Evolutionary conservation across 2,113 vertebrate genomes (phyloP), one percentile per base, ranked within the genome.

Genomic region (Gambusia affinis): DNA sequence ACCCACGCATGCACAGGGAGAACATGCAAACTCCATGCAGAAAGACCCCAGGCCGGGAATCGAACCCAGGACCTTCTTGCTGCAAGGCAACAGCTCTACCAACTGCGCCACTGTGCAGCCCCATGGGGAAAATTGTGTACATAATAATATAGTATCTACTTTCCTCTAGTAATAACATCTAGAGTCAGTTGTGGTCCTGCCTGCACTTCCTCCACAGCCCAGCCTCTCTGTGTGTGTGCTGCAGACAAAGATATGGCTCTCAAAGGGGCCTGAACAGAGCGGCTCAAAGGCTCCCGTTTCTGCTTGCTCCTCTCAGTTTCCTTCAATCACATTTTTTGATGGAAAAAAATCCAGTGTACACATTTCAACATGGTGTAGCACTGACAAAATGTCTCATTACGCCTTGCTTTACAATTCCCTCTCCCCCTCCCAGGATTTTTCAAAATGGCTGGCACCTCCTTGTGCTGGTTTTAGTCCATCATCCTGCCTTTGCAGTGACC

Each of bases 331-430:
- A 82, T 72, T 84, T 85, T 83, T 61, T 83, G 83, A 84, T 75
- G 63, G 75, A 67, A 82, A 81, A 88, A 83, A 74, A 61, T 31
- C 74, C 3, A n/a, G 74, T 63, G 66, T 69, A 83, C 76, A 87
- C 86, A 86, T 91, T 84, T 85, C 75, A 89, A 81, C 85, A 87
- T 72, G 70, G 68, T 73, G 80, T 78, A 83, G 72, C 68, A 79
- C 78, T 88, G 87, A 90, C 87, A 91, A 90, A 89, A 90, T 91
- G 82, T 89, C 91, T 86, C 87, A 87, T 91, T 82, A 75, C 79
- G 82, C 69, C 72, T 85, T 33, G 2, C 78, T 44, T 70, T 76
- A 82, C 82, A 67, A 80, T 81, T 87, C 73, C 71, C 78, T 82
- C 67, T 68, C 64, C 73, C 64, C 75, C 79, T 83, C 81, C 73